Evolutionary conservation across 2,113 vertebrate species (phyloP).

Genomic region (Zosterops lateralis): DNA sequence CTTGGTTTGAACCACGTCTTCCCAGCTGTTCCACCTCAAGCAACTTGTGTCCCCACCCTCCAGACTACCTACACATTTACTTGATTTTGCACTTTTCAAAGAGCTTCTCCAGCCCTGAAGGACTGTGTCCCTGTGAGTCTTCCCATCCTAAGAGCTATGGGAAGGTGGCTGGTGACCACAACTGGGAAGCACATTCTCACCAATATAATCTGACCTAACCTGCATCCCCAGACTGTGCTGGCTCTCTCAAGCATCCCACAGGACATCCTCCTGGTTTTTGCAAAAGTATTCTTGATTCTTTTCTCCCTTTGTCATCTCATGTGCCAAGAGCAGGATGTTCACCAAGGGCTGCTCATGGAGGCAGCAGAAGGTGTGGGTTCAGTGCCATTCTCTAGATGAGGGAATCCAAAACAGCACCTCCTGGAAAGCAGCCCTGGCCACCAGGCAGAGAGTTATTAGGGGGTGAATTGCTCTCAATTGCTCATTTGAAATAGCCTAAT

Average conservation of each 20-base stretch:
- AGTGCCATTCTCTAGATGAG: not conserved
- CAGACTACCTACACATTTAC: not conserved
- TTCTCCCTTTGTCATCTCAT: not conserved
- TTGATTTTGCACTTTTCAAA: not conserved
- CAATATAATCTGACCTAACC: not conserved
- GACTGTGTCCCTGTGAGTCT: not conserved
- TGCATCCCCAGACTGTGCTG: not conserved
- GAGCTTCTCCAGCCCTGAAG: accelerated
- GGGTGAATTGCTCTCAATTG: not conserved
- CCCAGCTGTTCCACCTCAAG: not conserved
- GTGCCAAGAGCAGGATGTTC: accelerated
- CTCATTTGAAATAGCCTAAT: not conserved
- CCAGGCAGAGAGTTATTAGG: not conserved
- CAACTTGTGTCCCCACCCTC: not conserved
- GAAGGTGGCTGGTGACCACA: not conserved
- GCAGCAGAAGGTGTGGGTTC: not conserved
- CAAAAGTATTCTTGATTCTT: not conserved
- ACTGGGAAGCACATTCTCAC: accelerated
- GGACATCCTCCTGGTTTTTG: not conserved
- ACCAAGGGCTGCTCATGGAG: not conserved
- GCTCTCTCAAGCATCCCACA: not conserved
- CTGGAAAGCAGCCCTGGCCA: not conserved
- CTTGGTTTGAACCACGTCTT: accelerated
- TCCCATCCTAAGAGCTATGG: accelerated
- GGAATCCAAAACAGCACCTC: not conserved